Conservation (phyloP, 2,797 vertebrate species). For the Parambassis ranga region DNA sequence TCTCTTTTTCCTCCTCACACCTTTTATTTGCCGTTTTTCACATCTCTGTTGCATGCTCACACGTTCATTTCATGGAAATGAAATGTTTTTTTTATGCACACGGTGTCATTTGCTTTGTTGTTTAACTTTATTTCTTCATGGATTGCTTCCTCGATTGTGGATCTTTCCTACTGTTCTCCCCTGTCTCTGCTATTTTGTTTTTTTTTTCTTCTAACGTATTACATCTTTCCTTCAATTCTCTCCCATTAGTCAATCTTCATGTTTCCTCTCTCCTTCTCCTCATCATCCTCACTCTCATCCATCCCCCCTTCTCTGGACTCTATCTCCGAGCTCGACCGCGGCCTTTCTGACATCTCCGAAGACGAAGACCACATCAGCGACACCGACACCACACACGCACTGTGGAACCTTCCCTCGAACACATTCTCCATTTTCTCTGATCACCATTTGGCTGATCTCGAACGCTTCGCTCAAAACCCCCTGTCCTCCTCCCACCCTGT, state of each 20-base stretch:
- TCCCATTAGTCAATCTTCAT: conserved; percentile 79
- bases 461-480: conserved; percentile 65
- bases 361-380: conserved; percentile 76
- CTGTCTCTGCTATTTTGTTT: background rate
- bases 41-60: conserved; percentile 28
- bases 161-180: background rate
- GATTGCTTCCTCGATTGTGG: background rate
- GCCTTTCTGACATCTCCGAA: conserved; percentile 91
- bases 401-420: conserved; percentile 33
- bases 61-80: conserved; percentile 38
- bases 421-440: conserved; percentile 70
- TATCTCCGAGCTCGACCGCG: conserved; percentile 86
- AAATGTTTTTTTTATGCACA: conserved; percentile 31
- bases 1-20: conserved; percentile 56
- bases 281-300: conserved; percentile 79
- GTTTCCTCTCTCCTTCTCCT: conserved; percentile 83
- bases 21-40: conserved; percentile 15
- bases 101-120: background rate
- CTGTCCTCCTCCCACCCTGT: conserved; percentile 76
- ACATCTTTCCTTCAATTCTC: background rate
- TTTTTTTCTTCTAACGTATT: background rate
- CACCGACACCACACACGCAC: background rate
- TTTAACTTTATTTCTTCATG: conserved; percentile 7
- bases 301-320: conserved; percentile 80
- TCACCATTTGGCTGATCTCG: conserved; percentile 70